Percentiles rank a stretch among this genome's conserved stretches.
Evolutionary conservation across 1,140 invertebrate species (phyloP).

Genomic region (Theocolax elegans): DNA sequence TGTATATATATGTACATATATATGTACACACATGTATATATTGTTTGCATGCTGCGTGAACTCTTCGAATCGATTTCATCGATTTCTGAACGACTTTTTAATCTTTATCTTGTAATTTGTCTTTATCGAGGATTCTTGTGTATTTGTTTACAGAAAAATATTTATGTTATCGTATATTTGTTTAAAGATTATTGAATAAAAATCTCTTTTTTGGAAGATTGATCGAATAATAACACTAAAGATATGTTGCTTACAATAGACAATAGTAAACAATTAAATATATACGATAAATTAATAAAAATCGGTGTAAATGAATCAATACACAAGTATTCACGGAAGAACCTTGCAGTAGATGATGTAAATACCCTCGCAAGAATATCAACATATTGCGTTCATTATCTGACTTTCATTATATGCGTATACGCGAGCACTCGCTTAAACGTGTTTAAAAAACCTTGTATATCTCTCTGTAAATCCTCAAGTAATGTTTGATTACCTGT

Average conservation of each 20-base stretch:
- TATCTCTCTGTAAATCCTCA: too few relatives aligned
- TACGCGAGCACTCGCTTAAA: constrained; percentile 13
- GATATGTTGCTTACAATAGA: too few relatives aligned
- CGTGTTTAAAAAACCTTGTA: too few relatives aligned
- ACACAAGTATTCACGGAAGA: constrained; percentile 6
- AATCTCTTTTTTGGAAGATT: background rate
- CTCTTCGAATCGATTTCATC: background rate
- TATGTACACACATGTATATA: background rate
- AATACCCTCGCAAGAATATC: background rate
- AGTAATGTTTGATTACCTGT: constrained; percentile 19
- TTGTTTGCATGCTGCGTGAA: constrained; percentile 25
- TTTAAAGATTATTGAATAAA: background rate
- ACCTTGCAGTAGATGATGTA: constrained; percentile 5
- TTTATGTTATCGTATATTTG: background rate
- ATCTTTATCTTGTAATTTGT: background rate
- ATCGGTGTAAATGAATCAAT: background rate
- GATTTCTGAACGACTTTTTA: background rate
- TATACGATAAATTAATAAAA: background rate
- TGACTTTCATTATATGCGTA: constrained; percentile 11
- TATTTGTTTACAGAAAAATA: background rate
- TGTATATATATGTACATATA: too few relatives aligned
- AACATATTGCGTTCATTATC: constrained; percentile 17
- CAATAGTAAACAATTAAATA: too few relatives aligned
- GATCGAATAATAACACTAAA: too few relatives aligned
- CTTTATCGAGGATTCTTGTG: constrained; percentile 4